phyloP scores from a whole-genome alignment of 1,140 invertebrate genomes.

The Atopsyche davidsoni region DNA sequence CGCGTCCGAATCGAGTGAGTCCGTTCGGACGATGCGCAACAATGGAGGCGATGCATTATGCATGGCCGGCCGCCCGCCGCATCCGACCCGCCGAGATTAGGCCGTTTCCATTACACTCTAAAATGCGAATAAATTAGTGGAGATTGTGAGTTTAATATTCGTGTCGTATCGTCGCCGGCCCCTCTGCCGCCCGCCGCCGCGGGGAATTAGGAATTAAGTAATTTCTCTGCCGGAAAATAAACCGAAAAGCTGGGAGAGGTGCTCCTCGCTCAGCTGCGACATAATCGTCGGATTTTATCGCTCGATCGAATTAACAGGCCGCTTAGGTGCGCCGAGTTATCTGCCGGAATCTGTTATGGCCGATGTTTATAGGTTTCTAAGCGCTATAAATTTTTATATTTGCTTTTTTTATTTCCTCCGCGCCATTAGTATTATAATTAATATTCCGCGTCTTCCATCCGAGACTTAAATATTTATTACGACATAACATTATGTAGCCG shows the following conservation, averaged over 20 bases:
- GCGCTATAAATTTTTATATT: not conserved
- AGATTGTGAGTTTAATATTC: not conserved
- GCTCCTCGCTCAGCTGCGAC: not conserved
- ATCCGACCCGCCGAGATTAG: not conserved
- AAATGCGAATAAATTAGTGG: not conserved
- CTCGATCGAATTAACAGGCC: not conserved
- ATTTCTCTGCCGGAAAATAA: too few relatives aligned
- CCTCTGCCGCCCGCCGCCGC: too few relatives aligned
- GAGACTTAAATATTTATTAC: too few relatives aligned
- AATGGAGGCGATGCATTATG: conserved; percentile 10
- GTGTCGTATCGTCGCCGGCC: too few relatives aligned
- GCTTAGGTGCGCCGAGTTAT: not conserved
- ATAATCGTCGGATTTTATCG: not conserved
- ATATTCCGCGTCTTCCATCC: too few relatives aligned
- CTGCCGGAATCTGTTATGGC: not conserved
- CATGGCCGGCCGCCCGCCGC: not conserved
- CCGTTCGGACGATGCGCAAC: conserved; percentile 8
- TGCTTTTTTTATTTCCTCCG: not conserved
- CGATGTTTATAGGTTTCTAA: not conserved
- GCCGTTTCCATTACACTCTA: not conserved
- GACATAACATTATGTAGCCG: too few relatives aligned
- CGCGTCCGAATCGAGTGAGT: not conserved
- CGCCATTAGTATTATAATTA: not conserved
- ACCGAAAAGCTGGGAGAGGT: too few relatives aligned
- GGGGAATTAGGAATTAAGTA: too few relatives aligned